Evolutionary conservation across 2,888 invertebrate genomes (phyloP), one percentile per base, ranked within the genome.

Genomic region (Coecobrya sp.): DNA sequence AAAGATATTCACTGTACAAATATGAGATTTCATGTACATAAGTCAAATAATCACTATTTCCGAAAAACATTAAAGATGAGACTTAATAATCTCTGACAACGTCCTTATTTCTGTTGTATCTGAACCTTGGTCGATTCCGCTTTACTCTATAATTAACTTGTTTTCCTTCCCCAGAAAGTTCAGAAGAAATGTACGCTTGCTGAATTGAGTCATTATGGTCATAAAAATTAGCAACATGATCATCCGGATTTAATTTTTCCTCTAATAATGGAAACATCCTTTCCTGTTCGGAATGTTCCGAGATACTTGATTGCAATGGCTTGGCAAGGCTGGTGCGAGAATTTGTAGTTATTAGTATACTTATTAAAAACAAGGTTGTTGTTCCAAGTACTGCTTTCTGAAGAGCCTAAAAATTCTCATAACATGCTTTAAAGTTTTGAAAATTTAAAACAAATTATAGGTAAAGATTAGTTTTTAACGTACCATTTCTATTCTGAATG

Each of bases 41-140:
- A n/a, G n/a, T n/a, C n/a, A n/a, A n/a, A n/a, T n/a, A n/a, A n/a
- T n/a, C n/a, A n/a, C n/a, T n/a, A n/a, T n/a, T n/a, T n/a, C n/a
- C n/a, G n/a, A n/a, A n/a, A n/a, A n/a, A n/a, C n/a, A n/a, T n/a
- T n/a, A n/a, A n/a, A n/a, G n/a, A n/a, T n/a, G n/a, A n/a, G n/a
- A n/a, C n/a, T n/a, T 76, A 87, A 49, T 89, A 89, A 36, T 91
- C 91, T 25, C 85, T 25, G 11, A 62, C 49, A 49, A 91, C 25
- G 27, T 91, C 91, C 45, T 91, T 79, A 30, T 85, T 79, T n/a
- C 91, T 62, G 52, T 65, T 85, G 79, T 85, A 91, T 19, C 85
- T 10, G 36, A 90, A 19, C 36, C 65, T 89, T 19, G 55, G 11
- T 68, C 68, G 45, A 19, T 22, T 73, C 0, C 45, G 11, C 22